These are phyloP conservation scores for Nothoprocta pentlandii DNA, from an alignment of 2,113 vertebrate genomes.

Conservation along the genomic window DNA sequence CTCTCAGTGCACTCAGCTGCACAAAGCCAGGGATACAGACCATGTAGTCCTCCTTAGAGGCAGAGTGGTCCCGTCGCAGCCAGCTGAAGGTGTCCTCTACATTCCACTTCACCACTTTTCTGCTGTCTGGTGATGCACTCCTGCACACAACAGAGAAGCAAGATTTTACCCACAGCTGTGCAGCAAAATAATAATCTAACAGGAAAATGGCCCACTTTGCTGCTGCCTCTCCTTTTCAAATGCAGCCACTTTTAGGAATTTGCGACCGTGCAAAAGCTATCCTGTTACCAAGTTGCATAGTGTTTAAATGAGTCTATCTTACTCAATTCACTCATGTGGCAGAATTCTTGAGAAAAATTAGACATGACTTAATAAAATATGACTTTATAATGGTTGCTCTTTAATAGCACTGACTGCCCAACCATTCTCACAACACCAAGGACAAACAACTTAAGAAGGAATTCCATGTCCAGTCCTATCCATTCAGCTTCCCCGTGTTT, in stretches of 20 bases:
- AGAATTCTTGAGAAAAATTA: background rate
- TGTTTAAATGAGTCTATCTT: background rate
- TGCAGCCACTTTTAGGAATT: background rate
- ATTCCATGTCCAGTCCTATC: background rate
- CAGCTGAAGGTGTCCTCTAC: slow-evolving; percentile 99
- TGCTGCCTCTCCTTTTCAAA: background rate
- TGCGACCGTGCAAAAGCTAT: background rate
- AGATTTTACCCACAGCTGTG: accelerated
- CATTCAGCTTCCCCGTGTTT: background rate
- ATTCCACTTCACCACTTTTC: slow-evolving; percentile 99
- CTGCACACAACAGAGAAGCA: slow-evolving; percentile 63
- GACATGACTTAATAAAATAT: background rate
- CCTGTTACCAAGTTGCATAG: background rate
- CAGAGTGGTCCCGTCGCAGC: slow-evolving; percentile 94
- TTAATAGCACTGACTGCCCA: background rate
- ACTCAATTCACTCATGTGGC: background rate
- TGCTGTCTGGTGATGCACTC: slow-evolving; percentile 95
- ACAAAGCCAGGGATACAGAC: slow-evolving; percentile 69
- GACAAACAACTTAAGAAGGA: background rate
- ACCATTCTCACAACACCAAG: background rate
- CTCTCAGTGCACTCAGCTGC: background rate
- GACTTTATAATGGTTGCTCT: background rate
- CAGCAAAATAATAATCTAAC: accelerated
- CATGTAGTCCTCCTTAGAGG: slow-evolving; percentile 99
- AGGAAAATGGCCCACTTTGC: background rate